phyloP scores from a whole-genome alignment of 92 coral and sea anemone genomes.

The Isaurus tuberculatus region DNA sequence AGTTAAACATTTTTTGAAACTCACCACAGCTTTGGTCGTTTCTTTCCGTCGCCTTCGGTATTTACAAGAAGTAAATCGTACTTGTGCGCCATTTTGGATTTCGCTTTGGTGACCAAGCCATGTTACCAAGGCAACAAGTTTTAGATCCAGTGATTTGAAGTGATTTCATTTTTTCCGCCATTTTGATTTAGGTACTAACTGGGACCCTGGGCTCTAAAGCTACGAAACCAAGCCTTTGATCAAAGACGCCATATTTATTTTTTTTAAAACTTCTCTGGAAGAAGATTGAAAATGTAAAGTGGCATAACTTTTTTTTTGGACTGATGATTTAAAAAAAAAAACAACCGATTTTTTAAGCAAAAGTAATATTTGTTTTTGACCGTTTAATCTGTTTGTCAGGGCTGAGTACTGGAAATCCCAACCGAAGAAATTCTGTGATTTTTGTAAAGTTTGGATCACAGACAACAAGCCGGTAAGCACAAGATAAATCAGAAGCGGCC shows the following conservation, averaged over 20 bases:
- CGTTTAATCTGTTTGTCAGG: slow-evolving; percentile 57
- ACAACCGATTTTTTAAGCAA: no score
- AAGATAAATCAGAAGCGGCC: no score
- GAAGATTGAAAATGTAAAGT: not conserved
- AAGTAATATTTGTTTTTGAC: not conserved
- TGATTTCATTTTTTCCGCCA: no score
- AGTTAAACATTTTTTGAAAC: slow-evolving; percentile 21
- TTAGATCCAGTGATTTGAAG: not conserved
- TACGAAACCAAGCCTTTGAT: no score
- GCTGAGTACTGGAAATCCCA: slow-evolving; percentile 97
- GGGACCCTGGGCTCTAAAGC: no score
- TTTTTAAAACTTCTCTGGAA: no score
- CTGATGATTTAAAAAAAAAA: no score
- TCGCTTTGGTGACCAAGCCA: not conserved
- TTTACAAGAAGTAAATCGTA: slow-evolving; percentile 95
- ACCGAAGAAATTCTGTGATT: slow-evolving; percentile 94
- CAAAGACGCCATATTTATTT: no score
- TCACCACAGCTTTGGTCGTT: slow-evolving; percentile 86
- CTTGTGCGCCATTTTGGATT: slow-evolving; percentile 94
- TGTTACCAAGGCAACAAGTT: not conserved
- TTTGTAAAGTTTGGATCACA: slow-evolving; percentile 98
- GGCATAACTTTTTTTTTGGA: not conserved
- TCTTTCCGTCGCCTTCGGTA: slow-evolving; percentile 86
- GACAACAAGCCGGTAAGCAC: slow-evolving; percentile 93
- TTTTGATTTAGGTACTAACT: no score